Conservation (phyloP, 1,140 invertebrate genomes). For the Sinella curviseta region DNA sequence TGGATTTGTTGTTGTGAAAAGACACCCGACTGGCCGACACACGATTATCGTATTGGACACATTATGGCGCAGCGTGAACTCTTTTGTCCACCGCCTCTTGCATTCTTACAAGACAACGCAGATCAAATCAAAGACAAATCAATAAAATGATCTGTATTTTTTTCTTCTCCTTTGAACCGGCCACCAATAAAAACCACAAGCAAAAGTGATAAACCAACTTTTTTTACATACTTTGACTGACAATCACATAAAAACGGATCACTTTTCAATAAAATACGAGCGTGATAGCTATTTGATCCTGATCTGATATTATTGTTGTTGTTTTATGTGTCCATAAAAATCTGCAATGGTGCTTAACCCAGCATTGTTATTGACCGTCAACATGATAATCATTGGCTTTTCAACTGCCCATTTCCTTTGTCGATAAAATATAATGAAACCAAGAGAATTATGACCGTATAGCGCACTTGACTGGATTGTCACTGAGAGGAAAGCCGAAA, state of each 20-base stretch:
- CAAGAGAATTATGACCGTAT: no score
- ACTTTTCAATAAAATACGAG: no score
- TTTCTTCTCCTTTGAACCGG: no score
- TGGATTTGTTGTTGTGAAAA: not conserved
- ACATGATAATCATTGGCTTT: not conserved
- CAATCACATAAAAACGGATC: no score
- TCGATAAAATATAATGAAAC: no score
- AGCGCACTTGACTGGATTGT: no score
- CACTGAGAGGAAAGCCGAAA: no score
- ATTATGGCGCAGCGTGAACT: not conserved
- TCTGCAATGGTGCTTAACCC: not conserved
- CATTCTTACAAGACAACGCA: no score
- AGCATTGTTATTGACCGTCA: not conserved
- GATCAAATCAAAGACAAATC: conserved; percentile 1
- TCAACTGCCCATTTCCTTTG: no score
- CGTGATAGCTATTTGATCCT: not conserved
- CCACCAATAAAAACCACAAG: no score
- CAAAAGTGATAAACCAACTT: no score
- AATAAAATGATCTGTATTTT: conserved; percentile 8
- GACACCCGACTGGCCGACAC: not conserved
- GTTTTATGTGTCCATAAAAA: not conserved
- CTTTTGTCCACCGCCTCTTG: not conserved
- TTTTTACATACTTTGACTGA: no score
- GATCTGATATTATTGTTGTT: not conserved
- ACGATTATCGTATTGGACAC: not conserved